phyloP scores from a whole-genome alignment of 2,888 invertebrate species.

The Timema cristinae region DNA sequence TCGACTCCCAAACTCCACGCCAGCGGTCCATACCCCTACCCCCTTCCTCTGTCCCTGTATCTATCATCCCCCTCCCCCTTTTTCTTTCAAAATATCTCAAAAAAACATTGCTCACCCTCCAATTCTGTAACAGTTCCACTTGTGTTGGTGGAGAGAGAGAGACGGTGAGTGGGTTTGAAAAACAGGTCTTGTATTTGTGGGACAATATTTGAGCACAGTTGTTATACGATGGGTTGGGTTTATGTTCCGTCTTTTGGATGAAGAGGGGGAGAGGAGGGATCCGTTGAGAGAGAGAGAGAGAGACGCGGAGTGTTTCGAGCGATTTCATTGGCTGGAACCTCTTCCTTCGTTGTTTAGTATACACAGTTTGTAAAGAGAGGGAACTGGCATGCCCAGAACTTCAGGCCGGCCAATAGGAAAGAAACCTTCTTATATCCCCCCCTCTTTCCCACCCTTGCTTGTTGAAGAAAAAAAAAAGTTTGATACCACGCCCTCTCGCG shows the following conservation, averaged over 20 bases:
- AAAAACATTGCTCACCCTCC: too few relatives aligned
- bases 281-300: too few relatives aligned
- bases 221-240: slow-evolving; percentile 4
- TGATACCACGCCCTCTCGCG: not conserved
- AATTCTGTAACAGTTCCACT: too few relatives aligned
- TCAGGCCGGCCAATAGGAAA: slow-evolving; percentile 9
- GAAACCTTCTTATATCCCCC: not conserved
- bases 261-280: too few relatives aligned
- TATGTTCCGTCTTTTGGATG: too few relatives aligned
- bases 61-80: slow-evolving; percentile 10
- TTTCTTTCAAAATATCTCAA: not conserved
- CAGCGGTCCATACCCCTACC: slow-evolving; percentile 8
- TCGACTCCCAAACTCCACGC: not conserved
- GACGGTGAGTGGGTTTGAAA: too few relatives aligned
- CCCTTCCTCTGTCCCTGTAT: slow-evolving; percentile 9
- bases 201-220: slow-evolving; percentile 26
- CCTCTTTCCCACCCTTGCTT: not conserved
- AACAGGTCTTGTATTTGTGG: slow-evolving; percentile 19
- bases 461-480: not conserved
- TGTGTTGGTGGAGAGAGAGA: too few relatives aligned
- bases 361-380: slow-evolving; percentile 26
- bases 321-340: not conserved
- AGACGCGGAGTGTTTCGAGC: not conserved
- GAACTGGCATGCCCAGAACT: not conserved
- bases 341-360: slow-evolving; percentile 19